A percentile compares a stretch with the other conserved stretches of the same genome.
Conservation (phyloP, 1,140 invertebrate genomes). For the Periplaneta americana region DNA sequence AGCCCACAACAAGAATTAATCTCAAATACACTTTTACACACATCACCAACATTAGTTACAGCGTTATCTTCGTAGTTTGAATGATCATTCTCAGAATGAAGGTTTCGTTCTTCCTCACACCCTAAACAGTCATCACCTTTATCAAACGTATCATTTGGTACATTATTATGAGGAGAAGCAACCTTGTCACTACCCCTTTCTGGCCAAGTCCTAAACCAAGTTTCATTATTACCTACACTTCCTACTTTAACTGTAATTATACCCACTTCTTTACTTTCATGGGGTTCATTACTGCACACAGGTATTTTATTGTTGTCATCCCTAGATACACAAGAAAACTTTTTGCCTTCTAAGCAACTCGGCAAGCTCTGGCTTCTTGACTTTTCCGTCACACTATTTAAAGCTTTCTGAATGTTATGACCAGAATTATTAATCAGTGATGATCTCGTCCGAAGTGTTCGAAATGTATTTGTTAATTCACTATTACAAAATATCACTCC, state of each 20-base stretch:
- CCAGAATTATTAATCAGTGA: conserved; percentile 20
- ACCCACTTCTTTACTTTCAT: not conserved
- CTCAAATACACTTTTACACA: not conserved
- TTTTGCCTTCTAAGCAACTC: conserved; percentile 21
- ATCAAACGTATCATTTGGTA: not conserved
- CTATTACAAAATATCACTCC: conserved; percentile 24
- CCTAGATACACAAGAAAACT: not conserved
- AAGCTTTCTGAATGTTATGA: conserved; percentile 24
- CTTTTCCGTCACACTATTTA: conserved; percentile 20
- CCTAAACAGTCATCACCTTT: not conserved
- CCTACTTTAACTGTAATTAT: not conserved
- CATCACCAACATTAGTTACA: conserved; percentile 1
- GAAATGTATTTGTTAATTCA: conserved; percentile 24
- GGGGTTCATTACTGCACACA: not conserved
- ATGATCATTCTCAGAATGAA: not conserved
- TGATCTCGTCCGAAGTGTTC: conserved; percentile 15
- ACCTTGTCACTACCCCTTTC: conserved; percentile 28
- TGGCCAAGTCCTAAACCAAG: conserved; percentile 32
- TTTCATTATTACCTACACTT: conserved; percentile 15
- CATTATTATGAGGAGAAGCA: not conserved
- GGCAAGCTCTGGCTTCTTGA: conserved; percentile 28
- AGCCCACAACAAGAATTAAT: not conserved
- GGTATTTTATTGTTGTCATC: not conserved
- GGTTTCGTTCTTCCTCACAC: not conserved
- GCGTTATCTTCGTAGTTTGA: not conserved